Percentiles rank a stretch among this genome's conserved stretches.
These are phyloP conservation scores for Reticulitermes speratus DNA, from an alignment of 1,140 invertebrate species.

Conservation along the genomic window DNA sequence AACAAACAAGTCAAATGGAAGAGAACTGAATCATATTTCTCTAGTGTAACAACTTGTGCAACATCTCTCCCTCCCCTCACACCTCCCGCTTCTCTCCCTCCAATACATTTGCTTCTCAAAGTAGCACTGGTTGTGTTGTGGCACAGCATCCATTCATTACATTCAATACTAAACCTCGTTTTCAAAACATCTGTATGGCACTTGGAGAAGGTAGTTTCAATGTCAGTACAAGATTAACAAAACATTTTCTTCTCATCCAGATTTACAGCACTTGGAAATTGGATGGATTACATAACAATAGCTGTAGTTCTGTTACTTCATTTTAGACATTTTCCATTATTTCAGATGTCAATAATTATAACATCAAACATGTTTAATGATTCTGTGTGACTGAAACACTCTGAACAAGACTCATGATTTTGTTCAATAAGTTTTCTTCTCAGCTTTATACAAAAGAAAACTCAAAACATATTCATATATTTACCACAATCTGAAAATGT, in stretches of 20 bases:
- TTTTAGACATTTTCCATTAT: background rate
- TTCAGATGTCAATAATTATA: too few species aligned
- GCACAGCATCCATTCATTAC: background rate
- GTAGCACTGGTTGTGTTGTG: background rate
- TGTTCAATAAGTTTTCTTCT: background rate
- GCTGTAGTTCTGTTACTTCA: background rate
- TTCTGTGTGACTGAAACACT: background rate
- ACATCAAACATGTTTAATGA: too few species aligned
- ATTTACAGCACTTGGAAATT: background rate
- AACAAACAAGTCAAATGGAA: background rate
- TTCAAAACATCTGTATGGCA: constrained; percentile 18
- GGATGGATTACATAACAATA: background rate
- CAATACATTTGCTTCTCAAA: background rate
- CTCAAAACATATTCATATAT: constrained; percentile 21
- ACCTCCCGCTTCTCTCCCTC: background rate
- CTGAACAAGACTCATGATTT: background rate
- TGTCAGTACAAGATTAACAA: constrained; percentile 17
- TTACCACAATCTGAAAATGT: background rate
- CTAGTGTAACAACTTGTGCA: background rate
- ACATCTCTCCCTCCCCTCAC: background rate
- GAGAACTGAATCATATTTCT: background rate
- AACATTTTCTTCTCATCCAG: background rate
- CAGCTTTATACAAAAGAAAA: background rate
- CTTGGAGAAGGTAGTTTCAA: constrained; percentile 23
- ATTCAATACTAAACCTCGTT: background rate